Evolutionary conservation across 2,888 invertebrate genomes (phyloP).

Genomic region (Flexamia atlantica): DNA sequence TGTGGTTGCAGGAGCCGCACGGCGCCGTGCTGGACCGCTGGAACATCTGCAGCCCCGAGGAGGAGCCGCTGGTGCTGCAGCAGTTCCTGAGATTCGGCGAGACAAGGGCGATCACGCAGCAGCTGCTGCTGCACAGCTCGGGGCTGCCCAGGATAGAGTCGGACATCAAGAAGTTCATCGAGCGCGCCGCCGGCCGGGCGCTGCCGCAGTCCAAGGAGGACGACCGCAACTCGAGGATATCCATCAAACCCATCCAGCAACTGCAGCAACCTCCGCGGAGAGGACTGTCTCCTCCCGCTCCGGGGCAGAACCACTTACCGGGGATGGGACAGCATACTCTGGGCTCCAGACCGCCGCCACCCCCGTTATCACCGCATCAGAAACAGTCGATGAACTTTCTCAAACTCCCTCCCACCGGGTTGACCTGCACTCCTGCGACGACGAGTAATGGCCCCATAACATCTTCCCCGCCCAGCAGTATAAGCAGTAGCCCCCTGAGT

Average conservation of each 20-base stretch:
- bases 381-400: constrained; percentile 73
- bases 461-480: constrained; percentile 81
- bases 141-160: constrained; percentile 76
- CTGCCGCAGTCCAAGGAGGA: constrained; percentile 43
- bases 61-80: constrained; percentile 94
- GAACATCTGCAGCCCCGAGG: constrained; percentile 91
- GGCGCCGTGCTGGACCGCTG: constrained; percentile 91
- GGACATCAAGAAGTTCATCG: constrained; percentile 79
- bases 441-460: constrained; percentile 75
- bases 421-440: constrained; percentile 69
- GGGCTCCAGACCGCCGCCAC: constrained; percentile 69
- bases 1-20: constrained; percentile 87
- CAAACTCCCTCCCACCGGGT: constrained; percentile 74
- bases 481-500: constrained; percentile 80
- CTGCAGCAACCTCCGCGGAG: constrained; percentile 54
- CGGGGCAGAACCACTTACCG: constrained; percentile 53
- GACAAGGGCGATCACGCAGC: constrained; percentile 89
- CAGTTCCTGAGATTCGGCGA: constrained; percentile 95
- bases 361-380: constrained; percentile 74
- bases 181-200: constrained; percentile 71
- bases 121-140: constrained; percentile 76
- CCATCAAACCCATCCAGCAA: constrained; percentile 65
- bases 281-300: constrained; percentile 59
- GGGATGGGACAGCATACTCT: constrained; percentile 40
- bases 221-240: constrained; percentile 56